These are phyloP conservation scores for Drosophila sp. DNA, from an alignment of 1,140 invertebrate genomes.

Conservation along the genomic window DNA sequence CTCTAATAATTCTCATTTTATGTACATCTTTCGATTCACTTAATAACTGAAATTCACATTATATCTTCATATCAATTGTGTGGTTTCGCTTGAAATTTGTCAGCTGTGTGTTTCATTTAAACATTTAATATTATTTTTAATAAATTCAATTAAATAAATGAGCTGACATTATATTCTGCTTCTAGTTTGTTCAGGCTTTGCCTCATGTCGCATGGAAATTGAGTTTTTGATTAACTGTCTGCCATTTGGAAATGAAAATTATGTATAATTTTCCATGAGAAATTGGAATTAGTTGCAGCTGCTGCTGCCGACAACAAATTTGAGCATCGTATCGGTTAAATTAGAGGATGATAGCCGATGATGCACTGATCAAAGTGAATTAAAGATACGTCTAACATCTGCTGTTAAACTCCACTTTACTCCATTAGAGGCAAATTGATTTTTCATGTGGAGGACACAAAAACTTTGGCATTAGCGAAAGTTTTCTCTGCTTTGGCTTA, in stretches of 20 bases:
- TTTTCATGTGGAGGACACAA: neutral
- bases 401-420: neutral
- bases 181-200: no score
- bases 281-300: constrained; percentile 15
- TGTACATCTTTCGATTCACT: neutral
- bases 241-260: neutral
- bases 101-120: neutral
- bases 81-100: neutral
- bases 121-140: neutral
- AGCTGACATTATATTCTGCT: neutral
- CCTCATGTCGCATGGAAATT: neutral
- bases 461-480: constrained; percentile 8
- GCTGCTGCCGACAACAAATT: neutral
- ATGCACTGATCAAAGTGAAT: no score
- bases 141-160: neutral
- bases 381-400: neutral
- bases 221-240: neutral
- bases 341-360: neutral
- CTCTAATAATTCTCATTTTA: neutral
- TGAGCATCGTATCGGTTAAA: neutral
- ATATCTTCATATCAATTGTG: neutral
- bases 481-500: constrained; percentile 2
- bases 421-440: neutral
- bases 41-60: neutral
- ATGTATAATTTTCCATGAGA: constrained; percentile 2